Base-by-base conservation (phyloP, 64 coral and sea anemone species). In the Hydrozoanthus tunicans region DNA sequence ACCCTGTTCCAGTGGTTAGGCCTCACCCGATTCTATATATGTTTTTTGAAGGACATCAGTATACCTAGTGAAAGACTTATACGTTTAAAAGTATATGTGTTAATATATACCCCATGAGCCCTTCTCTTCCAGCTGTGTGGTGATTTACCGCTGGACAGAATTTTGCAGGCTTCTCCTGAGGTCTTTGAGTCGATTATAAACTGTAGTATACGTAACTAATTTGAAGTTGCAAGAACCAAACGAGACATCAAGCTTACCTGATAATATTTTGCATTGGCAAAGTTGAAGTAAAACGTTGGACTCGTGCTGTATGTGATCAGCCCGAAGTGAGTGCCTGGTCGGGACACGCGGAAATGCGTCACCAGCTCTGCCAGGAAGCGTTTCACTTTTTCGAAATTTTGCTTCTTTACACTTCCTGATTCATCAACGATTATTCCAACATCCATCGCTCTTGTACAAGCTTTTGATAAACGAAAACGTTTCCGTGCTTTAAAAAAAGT, bases 391-490 rank as follows among this genome's bases (percentile, higher is more conserved):
- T 92, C 51, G 62, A 92, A 92, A 59, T 86, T 86, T 64, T 85
- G n/a, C 14, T 64, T 58, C 60, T 75, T 65, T 6, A 92, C 91
- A 59, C 91, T 92, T 9, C 91, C 91, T 15, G 91, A 92, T 57
- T 83, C 91, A 51, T 92, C 91, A 4, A 92, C 66, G 75, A 92
- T 78, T 55, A 92, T 86, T 0, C 91, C 91, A n/a, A 92, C 20
- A 76, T 92, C 91, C 59, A 92, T 75, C 25, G 91, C 82, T 61
- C 76, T 86, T 2, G 57, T 64, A 60, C 91, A 92, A 15, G 91
- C 91, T 92, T 26, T 8, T 5, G 56, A 56, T 20, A 68, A 23
- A 65, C 26, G 58, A 59, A 61, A 26, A 6, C 11, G 6, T 32
- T 43, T 4, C 12, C 73, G 20, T 20, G 20, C 20, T 20, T 20